Evolutionary conservation across 2,113 vertebrate species (phyloP).

Genomic region (Nothobranchius furzeri): DNA sequence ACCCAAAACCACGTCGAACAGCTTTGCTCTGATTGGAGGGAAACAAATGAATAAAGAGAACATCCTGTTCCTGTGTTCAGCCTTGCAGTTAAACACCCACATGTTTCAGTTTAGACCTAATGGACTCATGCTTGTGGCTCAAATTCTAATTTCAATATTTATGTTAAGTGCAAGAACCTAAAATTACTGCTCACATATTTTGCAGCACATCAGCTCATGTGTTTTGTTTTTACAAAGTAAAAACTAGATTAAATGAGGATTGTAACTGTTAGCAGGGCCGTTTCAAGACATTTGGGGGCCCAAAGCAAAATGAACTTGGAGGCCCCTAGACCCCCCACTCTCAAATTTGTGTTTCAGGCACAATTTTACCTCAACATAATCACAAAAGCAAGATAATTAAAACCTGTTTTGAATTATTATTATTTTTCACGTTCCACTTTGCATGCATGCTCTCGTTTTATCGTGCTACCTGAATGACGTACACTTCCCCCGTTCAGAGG

Average conservation of each 20-base stretch:
- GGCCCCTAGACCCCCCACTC: too few species aligned
- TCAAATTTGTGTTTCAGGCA: too few species aligned
- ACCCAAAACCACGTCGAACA: constrained; percentile 9
- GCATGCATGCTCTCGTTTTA: too few species aligned
- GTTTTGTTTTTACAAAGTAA: neutral
- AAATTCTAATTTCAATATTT: neutral
- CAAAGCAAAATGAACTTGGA: too few species aligned
- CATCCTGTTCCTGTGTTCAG: constrained; percentile 1
- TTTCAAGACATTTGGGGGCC: neutral
- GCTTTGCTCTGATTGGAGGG: constrained; percentile 5
- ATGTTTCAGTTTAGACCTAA: neutral
- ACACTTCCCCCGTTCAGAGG: too few species aligned
- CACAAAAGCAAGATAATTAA: too few species aligned
- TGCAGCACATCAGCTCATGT: neutral
- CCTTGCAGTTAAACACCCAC: constrained; percentile 2
- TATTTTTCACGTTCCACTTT: too few species aligned
- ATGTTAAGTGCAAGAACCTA: too few species aligned
- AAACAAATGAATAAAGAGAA: constrained; percentile 16
- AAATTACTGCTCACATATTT: neutral
- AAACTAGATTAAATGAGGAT: neutral
- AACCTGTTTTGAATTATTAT: too few species aligned
- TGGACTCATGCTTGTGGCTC: neutral
- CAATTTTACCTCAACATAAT: too few species aligned
- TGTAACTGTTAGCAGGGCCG: neutral
- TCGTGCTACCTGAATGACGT: too few species aligned